A percentile compares a stretch with the other conserved stretches of the same genome.
Conservation (phyloP, 2,888 invertebrate genomes). For the Drosophila ustulata region DNA sequence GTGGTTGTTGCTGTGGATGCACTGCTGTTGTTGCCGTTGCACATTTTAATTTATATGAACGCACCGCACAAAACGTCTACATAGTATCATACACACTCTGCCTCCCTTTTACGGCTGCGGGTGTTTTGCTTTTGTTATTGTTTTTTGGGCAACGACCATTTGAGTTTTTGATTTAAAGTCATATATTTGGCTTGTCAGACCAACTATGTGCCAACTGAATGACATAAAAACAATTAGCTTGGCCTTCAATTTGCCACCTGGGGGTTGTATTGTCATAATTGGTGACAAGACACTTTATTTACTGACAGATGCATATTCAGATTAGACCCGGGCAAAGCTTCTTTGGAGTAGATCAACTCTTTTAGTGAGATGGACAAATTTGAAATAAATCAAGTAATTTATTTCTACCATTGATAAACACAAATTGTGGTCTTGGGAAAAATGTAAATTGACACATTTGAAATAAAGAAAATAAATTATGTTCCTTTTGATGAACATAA, state of each 20-base stretch:
- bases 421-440: neutral
- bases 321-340: neutral
- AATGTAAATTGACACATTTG: no score
- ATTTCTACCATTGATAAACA: neutral
- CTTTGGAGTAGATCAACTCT: neutral
- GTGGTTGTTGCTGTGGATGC: constrained; percentile 10
- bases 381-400: neutral
- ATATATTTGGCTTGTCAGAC: neutral
- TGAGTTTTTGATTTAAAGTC: constrained; percentile 7
- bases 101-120: constrained; percentile 20
- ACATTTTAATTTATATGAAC: constrained; percentile 20
- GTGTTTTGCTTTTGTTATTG: neutral
- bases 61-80: neutral
- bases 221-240: constrained; percentile 10
- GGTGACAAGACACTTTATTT: constrained; percentile 1
- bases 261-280: constrained; percentile 3
- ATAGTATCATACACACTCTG: constrained; percentile 1
- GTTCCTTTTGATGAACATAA: no score
- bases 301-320: constrained; percentile 12
- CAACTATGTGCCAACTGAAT: constrained; percentile 1
- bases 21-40: constrained; percentile 11
- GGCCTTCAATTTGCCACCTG: constrained; percentile 13
- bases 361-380: neutral
- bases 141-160: constrained; percentile 20
- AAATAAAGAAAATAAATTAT: no score